A percentile compares a stretch with the other conserved stretches of the same genome.
These are phyloP conservation scores for Smittia aterrima DNA, from an alignment of 2,888 invertebrate species.

Conservation along the genomic window DNA sequence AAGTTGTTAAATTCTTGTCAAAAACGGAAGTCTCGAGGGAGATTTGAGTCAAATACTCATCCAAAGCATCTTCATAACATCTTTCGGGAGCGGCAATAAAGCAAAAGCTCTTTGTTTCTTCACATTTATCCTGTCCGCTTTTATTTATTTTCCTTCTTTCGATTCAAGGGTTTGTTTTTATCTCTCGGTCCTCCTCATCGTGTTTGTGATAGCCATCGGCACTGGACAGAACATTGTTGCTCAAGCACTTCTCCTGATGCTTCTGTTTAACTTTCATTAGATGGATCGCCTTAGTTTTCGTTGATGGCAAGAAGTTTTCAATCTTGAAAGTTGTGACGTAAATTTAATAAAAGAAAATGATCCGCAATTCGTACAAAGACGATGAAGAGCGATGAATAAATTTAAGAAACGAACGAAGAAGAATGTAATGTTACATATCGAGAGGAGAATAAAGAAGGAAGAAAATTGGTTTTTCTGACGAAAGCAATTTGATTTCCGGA, in stretches of 20 bases:
- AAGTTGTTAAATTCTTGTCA: conserved; percentile 17
- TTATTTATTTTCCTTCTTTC: conserved; percentile 14
- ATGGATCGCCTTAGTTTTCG: no score
- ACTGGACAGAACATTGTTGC: not conserved
- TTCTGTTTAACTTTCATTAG: not conserved
- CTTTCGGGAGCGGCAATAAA: not conserved
- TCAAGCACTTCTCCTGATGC: not conserved
- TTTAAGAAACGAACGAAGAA: conserved; percentile 22
- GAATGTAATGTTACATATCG: conserved; percentile 2
- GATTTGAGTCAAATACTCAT: not conserved
- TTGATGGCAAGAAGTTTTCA: no score
- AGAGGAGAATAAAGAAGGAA: not conserved
- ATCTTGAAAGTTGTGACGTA: not conserved
- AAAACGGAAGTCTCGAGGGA: not conserved
- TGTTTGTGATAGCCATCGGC: conserved; percentile 2
- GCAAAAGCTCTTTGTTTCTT: not conserved
- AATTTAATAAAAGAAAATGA: conserved; percentile 16
- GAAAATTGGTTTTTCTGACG: conserved; percentile 33
- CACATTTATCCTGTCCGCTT: not conserved
- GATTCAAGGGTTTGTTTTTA: conserved; percentile 1
- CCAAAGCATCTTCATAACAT: not conserved
- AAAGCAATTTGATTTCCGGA: conserved; percentile 30
- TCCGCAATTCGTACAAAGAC: not conserved
- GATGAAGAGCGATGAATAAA: conserved; percentile 15
- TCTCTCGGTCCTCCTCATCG: not conserved